Conservation (phyloP, 2,888 invertebrate species). For the Eupithecia dodoneata region DNA sequence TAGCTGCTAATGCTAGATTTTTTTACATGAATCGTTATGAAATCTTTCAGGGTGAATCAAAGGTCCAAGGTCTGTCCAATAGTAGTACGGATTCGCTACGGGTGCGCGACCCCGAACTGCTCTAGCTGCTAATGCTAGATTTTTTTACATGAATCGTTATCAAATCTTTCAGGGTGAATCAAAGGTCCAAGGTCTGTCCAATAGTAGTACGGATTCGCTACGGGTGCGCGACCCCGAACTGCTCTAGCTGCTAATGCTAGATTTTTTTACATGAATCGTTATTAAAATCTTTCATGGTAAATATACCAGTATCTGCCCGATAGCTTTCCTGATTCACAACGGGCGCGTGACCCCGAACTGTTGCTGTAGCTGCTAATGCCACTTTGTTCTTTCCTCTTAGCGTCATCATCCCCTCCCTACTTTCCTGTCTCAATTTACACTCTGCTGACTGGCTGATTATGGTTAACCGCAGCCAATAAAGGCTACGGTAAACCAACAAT, state of each 20-base stretch:
- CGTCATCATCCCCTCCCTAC: neutral
- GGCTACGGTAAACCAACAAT: no score
- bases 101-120: neutral
- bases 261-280: no score
- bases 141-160: neutral
- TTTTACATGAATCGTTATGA: no score
- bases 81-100: no score
- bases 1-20: neutral
- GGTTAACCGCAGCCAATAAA: no score
- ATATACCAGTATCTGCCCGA: no score
- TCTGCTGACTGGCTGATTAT: neutral
- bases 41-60: neutral
- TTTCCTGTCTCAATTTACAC: neutral
- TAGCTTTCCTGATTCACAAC: no score
- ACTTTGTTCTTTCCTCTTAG: no score
- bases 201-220: neutral
- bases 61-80: neutral
- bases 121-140: conserved; percentile 31
- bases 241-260: neutral
- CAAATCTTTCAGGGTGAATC: neutral
- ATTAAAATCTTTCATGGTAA: no score
- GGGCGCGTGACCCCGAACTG: no score
- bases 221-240: neutral
- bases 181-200: neutral
- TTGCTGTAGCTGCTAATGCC: no score